Base-by-base conservation (phyloP, 2,888 invertebrate genomes). In the Plebejus anna region DNA sequence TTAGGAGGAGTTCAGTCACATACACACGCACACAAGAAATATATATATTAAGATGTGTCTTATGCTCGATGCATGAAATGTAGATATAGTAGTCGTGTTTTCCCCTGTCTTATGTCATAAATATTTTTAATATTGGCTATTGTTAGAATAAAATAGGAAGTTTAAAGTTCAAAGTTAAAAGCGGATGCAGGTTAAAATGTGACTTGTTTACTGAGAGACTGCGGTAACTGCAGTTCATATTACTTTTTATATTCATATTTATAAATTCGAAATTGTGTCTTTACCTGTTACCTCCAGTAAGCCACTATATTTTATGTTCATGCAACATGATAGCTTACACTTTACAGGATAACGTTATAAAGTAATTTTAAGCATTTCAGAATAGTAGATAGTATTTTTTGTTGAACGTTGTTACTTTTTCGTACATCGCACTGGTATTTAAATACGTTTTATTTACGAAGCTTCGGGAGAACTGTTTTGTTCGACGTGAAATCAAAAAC, bases 151-250 rank as follows among this genome's bases (percentile, higher is more conserved):
- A 59, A 61, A 28, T 28, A 11, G 11, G n/a, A 59, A 59, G 61
- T 61, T 9, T 3, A 11, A 66, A 32, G 32, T 32, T 32, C 28
- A 9, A 22, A 61, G 11, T 61, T 61, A 22, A 22, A 28, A 28
- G 61, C 61, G 61, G 61, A 61, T 22, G 61, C 22, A 61, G 11
- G 61, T 61, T n/a, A n/a, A 61, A 61, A 61, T 51, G 51, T 51
- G 51, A 16, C 55, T 61, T 61, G 7, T 61, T 28, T 61, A 9
- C 9, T 61, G 28, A 22, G 61, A 61, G 61, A 28, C 1, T 28
- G 28, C 11, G 22, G 3, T 61, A 11, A 61, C 22, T 61, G 28
- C 22, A 28, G 5, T 59, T 59, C 16, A 55, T 55, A 55, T 16
- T 55, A 55, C 4, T 55, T 55, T 55, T 0, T 4, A 9, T 47